Base-by-base conservation (phyloP, 2,888 invertebrate genomes). In the Drosophila tripunctata region DNA sequence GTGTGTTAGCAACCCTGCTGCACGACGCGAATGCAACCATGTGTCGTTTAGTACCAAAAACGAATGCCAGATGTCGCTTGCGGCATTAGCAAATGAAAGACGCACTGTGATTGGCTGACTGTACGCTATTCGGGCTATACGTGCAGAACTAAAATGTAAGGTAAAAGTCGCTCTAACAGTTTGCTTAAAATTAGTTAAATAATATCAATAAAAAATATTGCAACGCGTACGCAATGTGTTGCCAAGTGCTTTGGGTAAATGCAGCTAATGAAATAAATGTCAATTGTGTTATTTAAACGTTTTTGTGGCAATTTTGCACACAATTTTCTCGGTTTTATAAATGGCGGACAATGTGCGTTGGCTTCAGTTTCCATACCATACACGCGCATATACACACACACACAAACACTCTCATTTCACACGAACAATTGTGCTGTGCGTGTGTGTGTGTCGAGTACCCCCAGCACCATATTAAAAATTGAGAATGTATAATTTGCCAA, bases 291-390 rank as follows among this genome's bases (percentile, higher is more conserved):
- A 65, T 47, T 15, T 19, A 51, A 35, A 48, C 43, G 3, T 8
- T 44, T 38, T 14, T 48, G 48, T 47, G 41, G 4, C 19, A 55
- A 61, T 60, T n/a, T 60, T 58, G 31, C 43, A 24, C 35, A 76
- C 74, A 72, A 68, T 80, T 84, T 83, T 83, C 70, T 68, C 70
- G 30, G 54, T 57, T 70, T 80, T 78, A 75, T 87, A 87, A 84
- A 84, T 84, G 84, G 84, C 84, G 84, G 84, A 82, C 84, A 85
- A 84, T 87, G 84, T 84, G 84, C 85, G 87, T 84, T 84, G 84
- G 84, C 82, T 84, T 84, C 62, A 75, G 63, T 56, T 56, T 64
- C 47, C 51, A 50, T 68, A 63, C 65, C 48, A 51, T 54, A 55
- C 38, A 64, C 44, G 43, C 30, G 17, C 24, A 14, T 14, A 41